Percentiles rank a stretch among this genome's conserved stretches.
These are phyloP conservation scores for Colinus virginianus DNA, from an alignment of 2,113 vertebrate species.

Conservation along the genomic window DNA sequence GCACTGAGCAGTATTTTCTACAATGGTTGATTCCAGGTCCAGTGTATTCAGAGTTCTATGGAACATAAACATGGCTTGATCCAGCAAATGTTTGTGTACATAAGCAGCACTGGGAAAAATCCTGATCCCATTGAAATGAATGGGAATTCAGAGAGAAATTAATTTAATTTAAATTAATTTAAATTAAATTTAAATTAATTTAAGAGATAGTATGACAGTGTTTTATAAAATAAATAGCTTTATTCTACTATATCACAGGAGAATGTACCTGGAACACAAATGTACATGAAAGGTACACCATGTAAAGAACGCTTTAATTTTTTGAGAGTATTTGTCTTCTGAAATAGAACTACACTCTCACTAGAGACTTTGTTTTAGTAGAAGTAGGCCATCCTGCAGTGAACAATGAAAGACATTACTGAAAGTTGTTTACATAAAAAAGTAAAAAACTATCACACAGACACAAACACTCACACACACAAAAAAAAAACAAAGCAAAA, in stretches of 20 bases:
- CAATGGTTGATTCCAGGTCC: not conserved
- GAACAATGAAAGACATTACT: not conserved
- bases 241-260: not conserved
- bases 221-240: not conserved
- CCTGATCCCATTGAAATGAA: not conserved
- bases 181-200: not conserved
- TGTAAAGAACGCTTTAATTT: not conserved
- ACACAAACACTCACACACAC: too few relatives aligned
- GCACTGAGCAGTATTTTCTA: not conserved
- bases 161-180: too few relatives aligned
- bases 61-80: not conserved
- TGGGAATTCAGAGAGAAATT: not conserved
- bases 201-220: not conserved
- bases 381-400: not conserved
- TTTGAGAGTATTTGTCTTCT: not conserved
- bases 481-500: not conserved
- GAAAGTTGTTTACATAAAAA: not conserved
- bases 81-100: not conserved
- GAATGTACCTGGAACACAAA: not conserved
- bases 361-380: fast-evolving
- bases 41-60: not conserved
- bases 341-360: not conserved
- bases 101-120: not conserved
- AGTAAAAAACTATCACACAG: not conserved
- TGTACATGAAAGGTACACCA: not conserved